Evolutionary conservation across 2,797 vertebrate genomes (phyloP), one percentile per base, ranked within the genome.

Genomic region (Melopsittacus undulatus): DNA sequence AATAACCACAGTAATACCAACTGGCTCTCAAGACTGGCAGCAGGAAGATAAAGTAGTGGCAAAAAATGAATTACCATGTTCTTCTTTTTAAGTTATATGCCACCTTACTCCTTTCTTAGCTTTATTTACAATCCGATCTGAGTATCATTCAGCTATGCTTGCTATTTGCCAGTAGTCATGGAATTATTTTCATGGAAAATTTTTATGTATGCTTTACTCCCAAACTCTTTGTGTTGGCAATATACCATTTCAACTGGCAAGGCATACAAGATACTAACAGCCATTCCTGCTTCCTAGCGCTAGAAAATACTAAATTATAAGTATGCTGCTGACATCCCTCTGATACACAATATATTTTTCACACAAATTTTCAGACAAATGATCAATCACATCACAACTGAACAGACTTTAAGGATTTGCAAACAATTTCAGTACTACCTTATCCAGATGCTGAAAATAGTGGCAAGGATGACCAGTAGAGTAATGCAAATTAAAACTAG

Each of bases 201-300:
- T 85, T 94, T 95, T 90, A 89, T 72, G 45, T 59, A 52, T 22
- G 4, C 13, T 92, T 90, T 57, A 74, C 78, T 90, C 90, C 49
- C 75, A 59, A 88, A 90, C 68, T 80, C 88, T 92, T 90, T 77
- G 52, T 57, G 56, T 45, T 89, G 78, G 49, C 90, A 87, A 89
- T 94, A 95, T 81, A 92, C 48, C 62, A 77, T 91, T 90, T 74
- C 66, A 92, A 61, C 87, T 85, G 67, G 95, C 67, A 91, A 89
- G 68, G 38, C 34, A 56, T 19, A 72, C 57, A 72, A 72, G 85
- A 80, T 46, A 89, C 52, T 64, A 83, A 61, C 54, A 92, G 49
- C 61, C 34, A 49, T 64, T 94, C 34, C 68, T 49, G 74, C 52
- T 82, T 66, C 36, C 88, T 51, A 62, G 29, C 0, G 0, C 49